Base-by-base conservation (phyloP, 2,888 invertebrate species). In the Xylophagus ater region DNA sequence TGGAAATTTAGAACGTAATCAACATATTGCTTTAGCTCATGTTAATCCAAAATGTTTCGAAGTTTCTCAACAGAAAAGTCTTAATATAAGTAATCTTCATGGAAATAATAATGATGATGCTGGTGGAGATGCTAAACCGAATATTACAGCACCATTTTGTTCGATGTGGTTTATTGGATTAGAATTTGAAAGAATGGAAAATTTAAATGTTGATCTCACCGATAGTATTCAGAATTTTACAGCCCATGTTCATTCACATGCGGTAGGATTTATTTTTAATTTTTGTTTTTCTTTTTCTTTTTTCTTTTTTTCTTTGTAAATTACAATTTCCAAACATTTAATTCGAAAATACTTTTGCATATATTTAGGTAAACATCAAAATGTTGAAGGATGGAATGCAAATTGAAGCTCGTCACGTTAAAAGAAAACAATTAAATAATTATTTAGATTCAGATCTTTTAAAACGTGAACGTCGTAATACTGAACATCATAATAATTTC, bases 131-230 rank as follows among this genome's bases (percentile, higher is more conserved):
- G 24, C 32, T 7, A 20, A 34, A 39, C 14, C 18, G 19, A 37
- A 37, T 55, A 64, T 9, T 49, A 49, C 31, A 67, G 34, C 73
- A 41, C 58, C 69, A 48, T 73, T 74, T 49, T 81, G 86, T 59
- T 84, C 86, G 5, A 83, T 93, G 78, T 99, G 98, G 98, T 97
- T 97, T 66, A 92, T 99, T 53, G 98, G 98, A 0, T 70, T 98
- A 36, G 81, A 85, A 47, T 93, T 98, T 60, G 81, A 83, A 53
- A 89, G 88, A 67, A 78, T 81, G 10, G 81, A 83, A 59, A 85
- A 84, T 59, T 69, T 89, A 34, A 92, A 93, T 57, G 79, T 98
- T 36, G 90, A 97, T 67, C 74, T 97, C 42, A 96, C 96, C 0
- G 78, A 79, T 49, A 94, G 93, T 58, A 96, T 97, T 49, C 81